Conservation (phyloP, 2,113 vertebrate species). For the Ceyx melanurus region DNA sequence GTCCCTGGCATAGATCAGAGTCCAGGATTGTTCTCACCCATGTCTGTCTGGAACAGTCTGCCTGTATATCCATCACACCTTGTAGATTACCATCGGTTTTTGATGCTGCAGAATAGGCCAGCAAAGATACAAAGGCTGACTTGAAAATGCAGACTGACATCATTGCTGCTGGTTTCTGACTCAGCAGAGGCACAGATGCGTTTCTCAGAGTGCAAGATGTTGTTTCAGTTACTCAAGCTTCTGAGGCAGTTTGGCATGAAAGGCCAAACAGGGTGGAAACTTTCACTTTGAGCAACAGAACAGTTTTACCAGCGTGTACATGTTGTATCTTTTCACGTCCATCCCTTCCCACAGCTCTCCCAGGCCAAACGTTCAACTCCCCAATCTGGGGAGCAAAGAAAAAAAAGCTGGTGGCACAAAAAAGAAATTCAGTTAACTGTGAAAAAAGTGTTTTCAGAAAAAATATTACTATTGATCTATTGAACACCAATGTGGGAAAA, state of each 20-base stretch:
- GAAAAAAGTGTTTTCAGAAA: background rate
- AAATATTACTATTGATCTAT: background rate
- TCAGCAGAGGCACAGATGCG: background rate
- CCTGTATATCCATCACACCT: rapidly evolving
- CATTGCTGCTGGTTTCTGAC: slow-evolving; percentile 10
- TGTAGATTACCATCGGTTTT: background rate
- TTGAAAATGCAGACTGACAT: background rate
- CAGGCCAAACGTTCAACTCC: background rate
- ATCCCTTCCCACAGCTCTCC: background rate
- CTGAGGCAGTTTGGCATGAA: background rate
- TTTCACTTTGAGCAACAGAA: slow-evolving; percentile 56
- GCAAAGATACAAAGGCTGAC: background rate
- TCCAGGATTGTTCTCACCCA: background rate
- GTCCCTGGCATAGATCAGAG: background rate
- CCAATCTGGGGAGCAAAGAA: background rate
- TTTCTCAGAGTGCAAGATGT: slow-evolving; percentile 6
- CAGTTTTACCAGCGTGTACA: background rate
- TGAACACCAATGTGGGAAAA: background rate
- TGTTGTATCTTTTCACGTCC: background rate
- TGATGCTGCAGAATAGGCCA: background rate
- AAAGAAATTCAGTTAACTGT: background rate
- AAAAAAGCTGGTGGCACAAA: background rate
- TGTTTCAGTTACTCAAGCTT: slow-evolving; percentile 9
- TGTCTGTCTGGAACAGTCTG: background rate
- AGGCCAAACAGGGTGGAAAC: background rate